These are phyloP conservation scores for Bettongia penicillata DNA, from an alignment of 2,113 vertebrate species.

Conservation along the genomic window DNA sequence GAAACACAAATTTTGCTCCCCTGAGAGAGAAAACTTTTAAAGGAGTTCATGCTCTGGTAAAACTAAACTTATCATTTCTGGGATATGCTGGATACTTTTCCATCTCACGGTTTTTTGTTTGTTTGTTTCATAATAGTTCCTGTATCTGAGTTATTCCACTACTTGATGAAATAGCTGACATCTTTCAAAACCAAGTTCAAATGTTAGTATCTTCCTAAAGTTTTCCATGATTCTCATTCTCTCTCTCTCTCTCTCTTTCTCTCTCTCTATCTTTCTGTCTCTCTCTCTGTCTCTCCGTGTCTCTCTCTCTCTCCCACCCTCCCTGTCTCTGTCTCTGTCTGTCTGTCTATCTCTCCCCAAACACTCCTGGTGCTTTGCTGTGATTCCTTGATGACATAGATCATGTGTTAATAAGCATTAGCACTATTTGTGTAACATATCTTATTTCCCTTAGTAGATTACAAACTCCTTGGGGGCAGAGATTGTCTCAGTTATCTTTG, in stretches of 20 bases:
- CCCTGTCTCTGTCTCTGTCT: too few species aligned
- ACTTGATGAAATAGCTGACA: constrained; percentile 4
- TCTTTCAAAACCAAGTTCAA: not conserved
- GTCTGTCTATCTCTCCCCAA: not conserved
- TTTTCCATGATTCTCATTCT: not conserved
- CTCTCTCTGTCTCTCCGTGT: too few species aligned
- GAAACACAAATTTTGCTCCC: not conserved
- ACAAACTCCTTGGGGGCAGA: not conserved
- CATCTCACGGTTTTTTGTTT: not conserved
- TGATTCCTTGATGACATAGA: not conserved
- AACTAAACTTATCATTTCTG: not conserved
- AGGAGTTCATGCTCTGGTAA: not conserved
- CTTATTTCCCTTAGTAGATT: not conserved
- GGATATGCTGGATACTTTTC: not conserved
- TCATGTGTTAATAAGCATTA: not conserved
- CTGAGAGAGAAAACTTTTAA: not conserved
- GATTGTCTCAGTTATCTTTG: constrained; percentile 42
- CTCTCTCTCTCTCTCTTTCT: too few species aligned
- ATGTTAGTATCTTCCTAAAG: not conserved
- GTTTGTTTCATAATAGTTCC: not conserved
- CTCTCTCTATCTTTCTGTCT: too few species aligned
- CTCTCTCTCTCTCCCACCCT: too few species aligned
- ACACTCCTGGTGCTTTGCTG: not conserved
- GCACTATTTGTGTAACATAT: not conserved
- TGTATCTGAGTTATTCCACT: constrained; percentile 16